These are phyloP conservation scores for Merluccius polli DNA, from an alignment of 2,797 vertebrate species.

Conservation along the genomic window DNA sequence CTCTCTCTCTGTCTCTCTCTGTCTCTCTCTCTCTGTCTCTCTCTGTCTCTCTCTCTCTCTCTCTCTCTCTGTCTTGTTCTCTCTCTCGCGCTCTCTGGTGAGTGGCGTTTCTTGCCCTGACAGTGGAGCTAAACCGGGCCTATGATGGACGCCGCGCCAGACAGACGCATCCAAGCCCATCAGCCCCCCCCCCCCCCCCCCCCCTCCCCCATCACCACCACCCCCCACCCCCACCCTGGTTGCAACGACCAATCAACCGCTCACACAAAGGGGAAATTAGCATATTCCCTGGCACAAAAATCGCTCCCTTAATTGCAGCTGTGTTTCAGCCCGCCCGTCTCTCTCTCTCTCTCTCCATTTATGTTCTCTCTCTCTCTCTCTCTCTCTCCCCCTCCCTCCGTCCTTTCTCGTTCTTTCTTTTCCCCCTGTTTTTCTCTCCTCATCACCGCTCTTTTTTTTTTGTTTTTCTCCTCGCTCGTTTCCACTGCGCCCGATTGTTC, in stretches of 20 bases:
- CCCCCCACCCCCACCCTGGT: slow-evolving; percentile 13
- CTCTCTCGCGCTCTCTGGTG: background rate
- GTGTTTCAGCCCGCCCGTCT: slow-evolving; percentile 38
- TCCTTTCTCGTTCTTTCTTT: background rate
- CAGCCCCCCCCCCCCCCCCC: slow-evolving; percentile 34
- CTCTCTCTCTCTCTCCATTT: slow-evolving; percentile 10
- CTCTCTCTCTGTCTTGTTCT: background rate
- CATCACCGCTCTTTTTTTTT: slow-evolving; percentile 38
- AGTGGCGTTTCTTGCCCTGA: slow-evolving; percentile 27
- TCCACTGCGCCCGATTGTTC: slow-evolving; percentile 38
- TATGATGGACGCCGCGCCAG: slow-evolving; percentile 52
- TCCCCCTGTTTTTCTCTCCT: slow-evolving; percentile 3
- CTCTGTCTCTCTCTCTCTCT: background rate
- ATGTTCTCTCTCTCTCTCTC: slow-evolving; percentile 9
- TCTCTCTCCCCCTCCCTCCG: background rate
- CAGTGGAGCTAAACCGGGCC: slow-evolving; percentile 50
- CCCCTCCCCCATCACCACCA: slow-evolving; percentile 41
- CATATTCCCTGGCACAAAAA: slow-evolving; percentile 69
- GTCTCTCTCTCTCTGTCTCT: background rate
- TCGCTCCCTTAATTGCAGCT: slow-evolving; percentile 69
- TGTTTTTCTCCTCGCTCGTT: slow-evolving; percentile 45
- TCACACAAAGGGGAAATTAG: slow-evolving; percentile 67
- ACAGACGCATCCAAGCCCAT: slow-evolving; percentile 44
- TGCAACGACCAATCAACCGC: slow-evolving; percentile 64
- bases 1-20: background rate